Base-by-base conservation (phyloP, 2,888 invertebrate genomes). In the Leptopterna dolabrata region DNA sequence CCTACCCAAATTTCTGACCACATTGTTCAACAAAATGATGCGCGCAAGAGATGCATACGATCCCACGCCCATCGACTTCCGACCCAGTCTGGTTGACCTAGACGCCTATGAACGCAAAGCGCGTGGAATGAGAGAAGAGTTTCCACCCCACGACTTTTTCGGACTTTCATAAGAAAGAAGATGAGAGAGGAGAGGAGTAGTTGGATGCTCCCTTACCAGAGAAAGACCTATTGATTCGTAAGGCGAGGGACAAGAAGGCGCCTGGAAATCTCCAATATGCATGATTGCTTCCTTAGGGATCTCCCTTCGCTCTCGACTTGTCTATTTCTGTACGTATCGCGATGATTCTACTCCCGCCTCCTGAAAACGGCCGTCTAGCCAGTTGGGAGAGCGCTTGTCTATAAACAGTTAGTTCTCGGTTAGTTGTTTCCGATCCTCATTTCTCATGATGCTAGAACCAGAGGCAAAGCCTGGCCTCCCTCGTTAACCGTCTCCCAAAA, bases 181-280 rank as follows among this genome's bases (percentile, higher is more conserved):
- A 80, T 24, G 7, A 16, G 63, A 63, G n/a, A 63, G 13, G 78
- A 78, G 78, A 45, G 45, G 45, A 27, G 27, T 19, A 24, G 27
- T 11, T 41, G 16, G 11, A 19, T 9, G 19, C 36, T 70, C 84
- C 84, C 73, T 45, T 11, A 47, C 85, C 27, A 76, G 73, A 85
- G 85, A 85, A 85, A 85, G 73, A 55, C 63, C 85, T 85, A 85
- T 85, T 63, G 85, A 85, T 85, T 85, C 85, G 85, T 71, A n/a
- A 85, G 76, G 73, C 85, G 85, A 45, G 85, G 85, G 85, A 85
- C 85, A 73, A 85, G 76, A 45, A 85, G 85, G 85, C 85, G 85
- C 85, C 85, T 73, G 45, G 36, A 73, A 85, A 85, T 85, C 85
- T 45, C 83, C 85, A 76, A 85, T 85, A 85, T 85, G 85, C 85